Conservation (phyloP, 2,888 invertebrate genomes). For the Athetis lepigone region DNA sequence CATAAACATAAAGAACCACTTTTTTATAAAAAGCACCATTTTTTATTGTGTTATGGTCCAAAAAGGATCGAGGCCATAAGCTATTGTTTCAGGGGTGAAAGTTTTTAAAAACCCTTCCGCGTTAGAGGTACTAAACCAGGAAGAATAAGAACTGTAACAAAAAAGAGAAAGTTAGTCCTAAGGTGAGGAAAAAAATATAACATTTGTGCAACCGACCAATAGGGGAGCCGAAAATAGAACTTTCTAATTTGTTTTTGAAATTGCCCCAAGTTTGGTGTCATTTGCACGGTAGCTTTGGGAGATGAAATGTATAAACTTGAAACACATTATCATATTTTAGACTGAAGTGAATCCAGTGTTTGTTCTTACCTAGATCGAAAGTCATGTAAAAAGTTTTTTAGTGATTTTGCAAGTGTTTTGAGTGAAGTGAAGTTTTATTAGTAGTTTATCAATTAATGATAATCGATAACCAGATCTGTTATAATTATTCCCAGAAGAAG, state of each 20-base stretch:
- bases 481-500: neutral
- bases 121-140: slow-evolving; percentile 81
- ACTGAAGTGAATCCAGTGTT: slow-evolving; percentile 31
- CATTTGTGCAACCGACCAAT: slow-evolving; percentile 82
- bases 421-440: slow-evolving; percentile 42
- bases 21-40: slow-evolving; percentile 15
- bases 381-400: slow-evolving; percentile 21
- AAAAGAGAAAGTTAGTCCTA: slow-evolving; percentile 86
- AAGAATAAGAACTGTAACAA: slow-evolving; percentile 87
- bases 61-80: slow-evolving; percentile 61
- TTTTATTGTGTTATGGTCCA: slow-evolving; percentile 41
- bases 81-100: slow-evolving; percentile 86
- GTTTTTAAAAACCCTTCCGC: slow-evolving; percentile 86
- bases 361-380: neutral
- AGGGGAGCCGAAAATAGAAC: slow-evolving; percentile 72
- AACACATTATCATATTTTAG: slow-evolving; percentile 39
- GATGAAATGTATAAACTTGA: slow-evolving; percentile 59
- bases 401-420: slow-evolving; percentile 12
- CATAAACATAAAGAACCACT: slow-evolving; percentile 15
- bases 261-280: slow-evolving; percentile 75
- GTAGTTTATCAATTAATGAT: neutral
- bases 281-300: slow-evolving; percentile 81
- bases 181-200: slow-evolving; percentile 76
- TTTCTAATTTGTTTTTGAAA: slow-evolving; percentile 86
- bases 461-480: neutral